Evolutionary conservation across 1,140 invertebrate species (phyloP).

Genomic region (Hestina assimilis): DNA sequence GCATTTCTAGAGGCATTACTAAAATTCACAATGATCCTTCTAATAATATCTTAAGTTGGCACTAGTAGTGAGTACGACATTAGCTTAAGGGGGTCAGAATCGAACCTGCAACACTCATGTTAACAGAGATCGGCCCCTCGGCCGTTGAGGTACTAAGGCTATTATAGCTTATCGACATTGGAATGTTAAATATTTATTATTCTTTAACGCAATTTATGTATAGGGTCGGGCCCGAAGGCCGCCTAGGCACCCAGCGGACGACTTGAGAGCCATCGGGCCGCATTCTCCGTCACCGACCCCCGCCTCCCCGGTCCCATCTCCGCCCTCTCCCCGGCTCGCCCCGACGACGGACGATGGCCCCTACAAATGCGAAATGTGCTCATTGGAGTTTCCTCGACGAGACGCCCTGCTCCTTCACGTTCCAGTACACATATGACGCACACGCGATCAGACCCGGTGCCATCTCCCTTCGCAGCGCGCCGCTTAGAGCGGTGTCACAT

Average conservation of each 20-base stretch:
- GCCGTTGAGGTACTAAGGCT: too few species aligned
- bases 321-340: slow-evolving; percentile 5
- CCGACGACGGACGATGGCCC: slow-evolving; percentile 38
- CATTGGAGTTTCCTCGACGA: slow-evolving; percentile 84
- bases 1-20: too few species aligned
- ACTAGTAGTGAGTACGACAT: too few species aligned
- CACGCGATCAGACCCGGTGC: slow-evolving; percentile 2
- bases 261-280: slow-evolving; percentile 60
- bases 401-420: slow-evolving; percentile 87
- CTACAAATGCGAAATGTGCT: slow-evolving; percentile 88
- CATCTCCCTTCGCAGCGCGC: slow-evolving; percentile 7
- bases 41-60: too few species aligned
- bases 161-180: too few species aligned
- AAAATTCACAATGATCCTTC: too few species aligned
- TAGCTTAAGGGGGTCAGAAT: too few species aligned
- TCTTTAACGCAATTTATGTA: not conserved
- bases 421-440: slow-evolving; percentile 87
- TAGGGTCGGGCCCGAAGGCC: slow-evolving; percentile 72
- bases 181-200: too few species aligned
- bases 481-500: not conserved
- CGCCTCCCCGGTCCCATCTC: slow-evolving; percentile 5
- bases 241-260: slow-evolving; percentile 71
- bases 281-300: slow-evolving; percentile 30
- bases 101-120: too few species aligned
- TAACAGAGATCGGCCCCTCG: too few species aligned